These are phyloP conservation scores for Athetis lepigone DNA, from an alignment of 2,888 invertebrate genomes.

Conservation along the genomic window DNA sequence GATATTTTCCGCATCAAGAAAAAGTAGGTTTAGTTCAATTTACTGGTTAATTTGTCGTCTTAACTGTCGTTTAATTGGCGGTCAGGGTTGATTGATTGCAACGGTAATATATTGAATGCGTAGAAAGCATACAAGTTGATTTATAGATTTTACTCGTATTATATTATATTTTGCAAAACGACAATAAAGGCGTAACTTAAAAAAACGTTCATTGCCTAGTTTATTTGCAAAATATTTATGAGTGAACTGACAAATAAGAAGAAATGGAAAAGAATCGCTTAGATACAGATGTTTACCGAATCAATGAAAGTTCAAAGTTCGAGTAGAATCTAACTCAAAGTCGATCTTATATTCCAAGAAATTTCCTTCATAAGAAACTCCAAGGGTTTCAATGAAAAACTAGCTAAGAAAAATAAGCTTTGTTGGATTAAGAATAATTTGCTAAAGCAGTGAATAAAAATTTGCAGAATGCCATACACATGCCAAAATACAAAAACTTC, in stretches of 20 bases:
- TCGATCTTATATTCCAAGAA: slow-evolving; percentile 37
- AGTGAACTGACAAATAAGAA: not conserved
- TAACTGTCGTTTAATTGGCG: slow-evolving; percentile 41
- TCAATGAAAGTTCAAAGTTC: slow-evolving; percentile 35
- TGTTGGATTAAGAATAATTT: slow-evolving; percentile 33
- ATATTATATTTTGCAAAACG: not conserved
- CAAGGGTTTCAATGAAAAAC: slow-evolving; percentile 35
- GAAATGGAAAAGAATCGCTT: slow-evolving; percentile 14
- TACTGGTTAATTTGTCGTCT: slow-evolving; percentile 36
- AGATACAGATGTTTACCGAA: not conserved
- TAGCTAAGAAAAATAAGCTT: slow-evolving; percentile 25
- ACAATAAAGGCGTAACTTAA: not conserved
- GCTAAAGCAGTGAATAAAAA: slow-evolving; percentile 33
- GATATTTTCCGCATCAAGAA: slow-evolving; percentile 48
- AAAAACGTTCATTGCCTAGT: not conserved
- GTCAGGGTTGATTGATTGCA: slow-evolving; percentile 31
- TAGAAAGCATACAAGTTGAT: not conserved
- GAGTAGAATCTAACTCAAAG: slow-evolving; percentile 6
- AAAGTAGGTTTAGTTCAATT: slow-evolving; percentile 35
- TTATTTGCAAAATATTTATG: not conserved
- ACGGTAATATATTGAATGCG: slow-evolving; percentile 17
- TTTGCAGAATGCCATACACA: slow-evolving; percentile 27
- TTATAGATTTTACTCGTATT: not conserved
- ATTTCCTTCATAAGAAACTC: slow-evolving; percentile 29
- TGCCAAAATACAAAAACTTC: slow-evolving; percentile 6